phyloP scores from a whole-genome alignment of 1,140 invertebrate species.

The Camponotus pennsylvanicus region DNA sequence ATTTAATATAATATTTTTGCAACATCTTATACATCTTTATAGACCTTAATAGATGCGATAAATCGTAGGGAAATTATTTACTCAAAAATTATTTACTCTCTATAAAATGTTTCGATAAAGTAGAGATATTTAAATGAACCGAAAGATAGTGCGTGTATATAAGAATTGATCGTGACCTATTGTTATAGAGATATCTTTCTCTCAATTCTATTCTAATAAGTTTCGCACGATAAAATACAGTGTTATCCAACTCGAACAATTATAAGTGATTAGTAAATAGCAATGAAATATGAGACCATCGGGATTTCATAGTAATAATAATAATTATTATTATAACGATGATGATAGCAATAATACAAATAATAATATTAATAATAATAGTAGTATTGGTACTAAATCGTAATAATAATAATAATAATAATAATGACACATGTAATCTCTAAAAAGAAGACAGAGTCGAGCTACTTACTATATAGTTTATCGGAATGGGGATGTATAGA shows the following conservation, averaged over 20 bases:
- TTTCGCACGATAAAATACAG: background rate
- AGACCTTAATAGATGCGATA: background rate
- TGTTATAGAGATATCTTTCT: background rate
- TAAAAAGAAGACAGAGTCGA: conserved; percentile 73
- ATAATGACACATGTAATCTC: conserved; percentile 78
- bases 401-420: conserved; percentile 79
- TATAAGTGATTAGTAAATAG: background rate
- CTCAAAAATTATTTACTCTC: no score
- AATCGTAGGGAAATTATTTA: background rate
- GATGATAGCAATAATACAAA: conserved; percentile 85
- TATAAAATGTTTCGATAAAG: no score
- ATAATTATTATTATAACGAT: conserved; percentile 85
- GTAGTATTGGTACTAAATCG: conserved; percentile 80
- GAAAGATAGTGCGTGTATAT: background rate
- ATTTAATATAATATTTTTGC: background rate
- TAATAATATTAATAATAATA: conserved; percentile 84
- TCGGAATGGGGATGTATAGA: conserved; percentile 72
- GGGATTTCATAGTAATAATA: conserved; percentile 81
- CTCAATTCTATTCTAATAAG: background rate
- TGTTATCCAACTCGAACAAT: background rate
- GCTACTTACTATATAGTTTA: conserved; percentile 73
- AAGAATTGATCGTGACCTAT: no score
- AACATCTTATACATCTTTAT: background rate
- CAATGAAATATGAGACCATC: conserved; percentile 18
- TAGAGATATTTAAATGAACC: background rate